phyloP scores from a whole-genome alignment of 2,113 vertebrate genomes.

The Epinephelus fuscoguttatus region DNA sequence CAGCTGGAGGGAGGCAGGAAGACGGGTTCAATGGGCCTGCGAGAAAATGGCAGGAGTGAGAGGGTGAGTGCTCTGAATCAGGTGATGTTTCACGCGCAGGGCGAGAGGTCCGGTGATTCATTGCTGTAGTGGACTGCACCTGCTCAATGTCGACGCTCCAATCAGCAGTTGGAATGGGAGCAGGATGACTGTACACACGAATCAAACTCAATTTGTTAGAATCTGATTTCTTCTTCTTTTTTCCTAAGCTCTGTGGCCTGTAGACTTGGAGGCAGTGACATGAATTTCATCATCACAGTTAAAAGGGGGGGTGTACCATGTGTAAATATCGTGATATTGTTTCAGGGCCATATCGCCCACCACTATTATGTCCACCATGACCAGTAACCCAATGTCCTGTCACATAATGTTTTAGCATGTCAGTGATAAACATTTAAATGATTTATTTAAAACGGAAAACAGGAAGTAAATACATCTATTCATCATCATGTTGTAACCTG shows the following conservation, averaged over 20 bases:
- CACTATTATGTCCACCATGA: too few species aligned
- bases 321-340: too few species aligned
- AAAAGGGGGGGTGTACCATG: neutral
- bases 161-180: conserved; percentile 9
- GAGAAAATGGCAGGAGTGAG: conserved; percentile 55
- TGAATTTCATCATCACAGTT: neutral
- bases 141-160: conserved; percentile 16
- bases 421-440: too few species aligned
- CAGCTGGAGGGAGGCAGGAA: conserved; percentile 71
- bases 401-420: too few species aligned
- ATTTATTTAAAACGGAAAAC: too few species aligned
- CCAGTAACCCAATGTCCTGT: too few species aligned
- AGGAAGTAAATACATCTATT: too few species aligned
- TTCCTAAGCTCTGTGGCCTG: too few species aligned
- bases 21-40: conserved; percentile 50
- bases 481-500: neutral
- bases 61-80: conserved; percentile 54
- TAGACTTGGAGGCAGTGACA: neutral
- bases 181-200: neutral
- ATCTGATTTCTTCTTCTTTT: neutral
- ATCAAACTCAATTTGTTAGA: conserved; percentile 1
- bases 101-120: conserved; percentile 53
- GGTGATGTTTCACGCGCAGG: conserved; percentile 46
- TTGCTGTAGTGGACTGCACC: conserved; percentile 25
- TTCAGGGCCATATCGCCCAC: too few species aligned